Percentiles rank a stretch among this genome's conserved stretches.
Evolutionary conservation across 2,888 invertebrate species (phyloP).

Genomic region (Oxytorus armatus): DNA sequence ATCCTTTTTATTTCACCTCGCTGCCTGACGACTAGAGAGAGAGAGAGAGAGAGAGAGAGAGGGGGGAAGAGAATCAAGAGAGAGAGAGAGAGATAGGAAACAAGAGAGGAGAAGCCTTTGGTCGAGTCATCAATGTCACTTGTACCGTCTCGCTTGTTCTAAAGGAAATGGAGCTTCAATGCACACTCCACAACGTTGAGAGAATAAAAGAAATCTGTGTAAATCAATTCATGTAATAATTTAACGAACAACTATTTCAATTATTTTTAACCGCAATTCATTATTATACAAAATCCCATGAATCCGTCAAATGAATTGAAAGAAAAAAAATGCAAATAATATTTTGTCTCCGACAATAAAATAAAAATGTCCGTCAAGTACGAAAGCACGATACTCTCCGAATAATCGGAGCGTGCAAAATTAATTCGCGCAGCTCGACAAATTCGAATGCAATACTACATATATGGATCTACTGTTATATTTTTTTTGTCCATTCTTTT

Average conservation of each 20-base stretch:
- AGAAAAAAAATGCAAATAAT: no score
- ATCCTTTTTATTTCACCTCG: conserved; percentile 50
- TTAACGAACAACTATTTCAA: no score
- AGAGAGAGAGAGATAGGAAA: no score
- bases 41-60: background rate
- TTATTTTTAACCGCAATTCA: no score
- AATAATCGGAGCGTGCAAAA: conserved; percentile 21
- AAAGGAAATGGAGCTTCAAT: background rate
- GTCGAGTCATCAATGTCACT: conserved; percentile 47
- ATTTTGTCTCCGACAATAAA: background rate
- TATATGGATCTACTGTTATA: background rate
- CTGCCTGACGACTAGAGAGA: conserved; percentile 25
- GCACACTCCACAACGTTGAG: no score
- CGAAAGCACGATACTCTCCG: background rate
- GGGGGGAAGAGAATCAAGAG: no score
- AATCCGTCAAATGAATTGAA: no score
- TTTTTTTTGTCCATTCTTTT: conserved; percentile 9
- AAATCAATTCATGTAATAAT: no score
- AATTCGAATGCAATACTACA: conserved; percentile 1
- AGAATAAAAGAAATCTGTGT: no score
- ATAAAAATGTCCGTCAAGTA: background rate
- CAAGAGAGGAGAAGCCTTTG: conserved; percentile 36
- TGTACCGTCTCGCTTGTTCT: conserved; percentile 3
- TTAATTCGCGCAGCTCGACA: conserved; percentile 9
- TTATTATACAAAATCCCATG: no score